Base-by-base conservation (phyloP, 2,113 vertebrate genomes). In the Podiceps cristatus region DNA sequence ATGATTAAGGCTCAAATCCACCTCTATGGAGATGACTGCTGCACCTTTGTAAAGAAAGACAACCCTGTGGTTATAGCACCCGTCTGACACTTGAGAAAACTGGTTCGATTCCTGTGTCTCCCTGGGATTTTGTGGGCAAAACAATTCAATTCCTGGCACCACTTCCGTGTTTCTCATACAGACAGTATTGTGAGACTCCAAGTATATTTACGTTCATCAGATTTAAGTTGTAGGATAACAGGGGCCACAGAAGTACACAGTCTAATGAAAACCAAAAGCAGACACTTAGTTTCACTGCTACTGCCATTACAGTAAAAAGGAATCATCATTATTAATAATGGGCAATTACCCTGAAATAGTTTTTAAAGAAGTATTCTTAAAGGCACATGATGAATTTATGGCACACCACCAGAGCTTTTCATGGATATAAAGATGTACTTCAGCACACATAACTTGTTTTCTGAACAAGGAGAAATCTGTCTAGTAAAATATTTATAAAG, bases 361-460 rank as follows among this genome's bases (percentile, higher is more conserved):
- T 96, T 91, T 95, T 63, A 88, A 97, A 92, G 59, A 95, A 91
- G 66, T 59, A 91, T 82, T 97, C 96, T 91, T 97, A 86, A 93
- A 96, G 87, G 91, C 82, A 93, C 87, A 94, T 62, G 84, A 96
- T 83, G 95, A 95, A 95, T 96, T 96, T 96, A 93, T 72, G 67
- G 84, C 80, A 79, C 10, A 58, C 19, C 89, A 91, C 78, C 42
- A 88, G 78, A 95, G 71, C 47, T 71, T 23, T 94, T 93, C 81
- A 73, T 44, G 89, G 93, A 73, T 95, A 96, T 80, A 82, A 95
- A 95, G 86, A 95, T 23, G 89, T 90, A 91, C 76, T 92, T 86
- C 83, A 75, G 79, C 83, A 94, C 52, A 94, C 55, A 62, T 17
- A 50, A 94, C 59, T 94, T 94, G 71, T 68, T 93, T 95, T 93